Evolutionary conservation across 2,888 invertebrate genomes (phyloP).

Genomic region (Ditula angustiorana): DNA sequence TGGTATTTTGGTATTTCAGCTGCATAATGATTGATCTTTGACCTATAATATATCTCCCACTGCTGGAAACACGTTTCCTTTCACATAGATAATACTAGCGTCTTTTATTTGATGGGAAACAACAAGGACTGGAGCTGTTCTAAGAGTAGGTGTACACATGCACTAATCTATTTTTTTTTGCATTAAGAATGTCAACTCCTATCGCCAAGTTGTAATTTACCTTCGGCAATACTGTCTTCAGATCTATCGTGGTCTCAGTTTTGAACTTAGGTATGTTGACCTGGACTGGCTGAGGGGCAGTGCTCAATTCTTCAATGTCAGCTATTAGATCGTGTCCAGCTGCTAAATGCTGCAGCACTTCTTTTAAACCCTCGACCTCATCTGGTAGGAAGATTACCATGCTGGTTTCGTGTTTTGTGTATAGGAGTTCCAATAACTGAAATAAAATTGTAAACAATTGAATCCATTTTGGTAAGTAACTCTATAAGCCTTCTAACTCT

Average conservation of each 20-base stretch:
- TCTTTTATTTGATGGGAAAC: too few relatives aligned
- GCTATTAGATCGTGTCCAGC: slow-evolving; percentile 65
- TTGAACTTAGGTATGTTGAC: slow-evolving; percentile 89
- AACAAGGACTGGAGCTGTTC: too few relatives aligned
- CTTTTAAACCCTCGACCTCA: slow-evolving; percentile 82
- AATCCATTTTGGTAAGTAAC: too few relatives aligned
- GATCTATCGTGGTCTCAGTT: slow-evolving; percentile 86
- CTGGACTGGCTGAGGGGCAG: slow-evolving; percentile 70
- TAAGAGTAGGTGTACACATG: too few relatives aligned
- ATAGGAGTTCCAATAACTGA: slow-evolving; percentile 88
- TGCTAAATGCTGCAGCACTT: slow-evolving; percentile 83
- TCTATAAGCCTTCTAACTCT: too few relatives aligned
- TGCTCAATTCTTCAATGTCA: slow-evolving; percentile 63
- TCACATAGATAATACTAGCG: too few relatives aligned
- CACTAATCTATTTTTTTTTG: too few relatives aligned
- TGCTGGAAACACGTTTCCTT: too few relatives aligned
- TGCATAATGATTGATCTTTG: too few relatives aligned
- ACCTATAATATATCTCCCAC: too few relatives aligned
- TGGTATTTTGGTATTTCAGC: too few relatives aligned
- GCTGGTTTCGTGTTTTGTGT: slow-evolving; percentile 84
- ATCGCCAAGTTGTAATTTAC: slow-evolving; percentile 64
- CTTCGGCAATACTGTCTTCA: slow-evolving; percentile 82
- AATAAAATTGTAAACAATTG: slow-evolving; percentile 11
- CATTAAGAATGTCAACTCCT: too few relatives aligned
- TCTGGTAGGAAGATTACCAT: slow-evolving; percentile 89